A percentile compares a stretch with the other conserved stretches of the same genome.
These are phyloP conservation scores for Neodiprion fabricii DNA, from an alignment of 1,140 invertebrate genomes.

Conservation along the genomic window DNA sequence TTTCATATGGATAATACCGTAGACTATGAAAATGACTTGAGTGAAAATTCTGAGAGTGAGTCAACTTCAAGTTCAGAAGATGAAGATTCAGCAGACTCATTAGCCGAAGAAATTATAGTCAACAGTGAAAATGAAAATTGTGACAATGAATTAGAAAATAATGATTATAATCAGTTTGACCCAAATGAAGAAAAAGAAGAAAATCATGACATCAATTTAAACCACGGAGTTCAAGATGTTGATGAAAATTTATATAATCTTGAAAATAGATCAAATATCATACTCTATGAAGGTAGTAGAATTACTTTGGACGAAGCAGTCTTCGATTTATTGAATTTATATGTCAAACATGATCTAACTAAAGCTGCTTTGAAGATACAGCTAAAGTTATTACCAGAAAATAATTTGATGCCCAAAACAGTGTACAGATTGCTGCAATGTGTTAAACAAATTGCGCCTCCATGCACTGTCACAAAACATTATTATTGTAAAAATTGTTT, in stretches of 20 bases:
- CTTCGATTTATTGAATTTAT: conserved; percentile 24
- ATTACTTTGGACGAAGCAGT: conserved; percentile 20
- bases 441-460: conserved; percentile 20
- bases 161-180: neutral
- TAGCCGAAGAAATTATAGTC: neutral
- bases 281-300: neutral
- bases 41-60: neutral
- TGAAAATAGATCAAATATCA: neutral
- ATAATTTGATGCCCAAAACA: conserved; percentile 24
- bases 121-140: neutral
- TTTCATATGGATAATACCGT: too few species aligned
- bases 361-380: conserved; percentile 24
- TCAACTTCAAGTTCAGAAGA: neutral
- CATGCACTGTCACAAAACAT: conserved; percentile 23
- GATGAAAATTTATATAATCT: neutral
- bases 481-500: conserved; percentile 27
- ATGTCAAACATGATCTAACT: conserved; percentile 23
- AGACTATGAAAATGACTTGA: neutral
- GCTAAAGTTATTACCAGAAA: conserved; percentile 24
- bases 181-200: neutral
- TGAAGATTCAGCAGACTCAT: neutral
- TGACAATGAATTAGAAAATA: neutral
- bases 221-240: neutral
- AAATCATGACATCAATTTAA: neutral
- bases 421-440: conserved; percentile 26